A percentile compares a stretch with the other conserved stretches of the same genome.
phyloP scores from a whole-genome alignment of 2,888 invertebrate species.

The Ophion ventricosus region DNA sequence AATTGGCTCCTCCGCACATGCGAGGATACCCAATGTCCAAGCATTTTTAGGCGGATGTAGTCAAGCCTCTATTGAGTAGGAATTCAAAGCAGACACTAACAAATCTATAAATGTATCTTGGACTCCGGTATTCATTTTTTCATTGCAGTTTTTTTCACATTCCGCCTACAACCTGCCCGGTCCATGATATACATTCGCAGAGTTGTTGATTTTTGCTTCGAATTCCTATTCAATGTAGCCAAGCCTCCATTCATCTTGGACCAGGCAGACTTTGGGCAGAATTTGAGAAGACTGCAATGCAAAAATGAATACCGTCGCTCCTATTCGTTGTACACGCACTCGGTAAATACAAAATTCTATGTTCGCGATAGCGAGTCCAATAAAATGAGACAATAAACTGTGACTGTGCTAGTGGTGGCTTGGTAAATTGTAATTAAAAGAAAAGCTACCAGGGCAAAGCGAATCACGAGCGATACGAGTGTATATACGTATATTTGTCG shows the following conservation, averaged over 20 bases:
- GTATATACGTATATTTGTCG: slow-evolving; percentile 65
- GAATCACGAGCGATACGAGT: slow-evolving; percentile 53
- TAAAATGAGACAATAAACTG: slow-evolving; percentile 53
- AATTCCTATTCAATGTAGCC: too few relatives aligned
- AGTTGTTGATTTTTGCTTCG: too few relatives aligned
- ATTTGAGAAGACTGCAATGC: not conserved
- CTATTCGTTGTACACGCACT: not conserved
- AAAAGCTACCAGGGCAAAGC: slow-evolving; percentile 45
- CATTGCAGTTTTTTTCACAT: too few relatives aligned
- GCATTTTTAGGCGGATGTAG: not conserved
- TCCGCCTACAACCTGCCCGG: too few relatives aligned
- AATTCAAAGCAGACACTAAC: not conserved
- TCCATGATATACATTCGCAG: too few relatives aligned
- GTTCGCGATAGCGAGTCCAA: slow-evolving; percentile 47
- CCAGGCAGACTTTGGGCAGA: not conserved
- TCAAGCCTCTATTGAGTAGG: not conserved
- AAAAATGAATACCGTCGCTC: slow-evolving; percentile 1
- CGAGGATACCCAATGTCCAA: not conserved
- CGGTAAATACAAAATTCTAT: not conserved
- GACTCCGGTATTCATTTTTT: too few relatives aligned
- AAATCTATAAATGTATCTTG: not conserved
- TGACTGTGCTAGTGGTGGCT: slow-evolving; percentile 20
- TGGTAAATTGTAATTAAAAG: slow-evolving; percentile 63
- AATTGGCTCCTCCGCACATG: slow-evolving; percentile 43
- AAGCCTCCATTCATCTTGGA: not conserved